Evolutionary conservation across 2,888 invertebrate genomes (phyloP).

Genomic region (Hedychridium roseum): DNA sequence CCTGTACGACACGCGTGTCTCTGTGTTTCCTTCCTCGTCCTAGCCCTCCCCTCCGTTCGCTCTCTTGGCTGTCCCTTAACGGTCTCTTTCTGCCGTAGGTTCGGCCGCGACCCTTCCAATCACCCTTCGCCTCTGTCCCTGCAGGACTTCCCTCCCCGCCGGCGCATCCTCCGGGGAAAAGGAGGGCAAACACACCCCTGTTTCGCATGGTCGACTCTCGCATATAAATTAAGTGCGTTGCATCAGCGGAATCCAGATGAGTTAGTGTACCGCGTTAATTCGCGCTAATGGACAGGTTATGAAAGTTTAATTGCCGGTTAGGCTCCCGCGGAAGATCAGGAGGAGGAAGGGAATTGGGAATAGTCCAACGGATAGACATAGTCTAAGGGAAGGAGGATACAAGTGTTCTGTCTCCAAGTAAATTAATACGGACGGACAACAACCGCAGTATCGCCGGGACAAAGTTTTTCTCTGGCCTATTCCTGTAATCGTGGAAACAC

Average conservation of each 20-base stretch:
- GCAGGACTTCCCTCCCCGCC: not conserved
- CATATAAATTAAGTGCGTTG: constrained; percentile 48
- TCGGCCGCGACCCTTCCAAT: not conserved
- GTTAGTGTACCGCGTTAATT: constrained; percentile 46
- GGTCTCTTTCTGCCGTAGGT: constrained; percentile 1
- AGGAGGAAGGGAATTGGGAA: not conserved
- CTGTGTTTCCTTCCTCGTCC: constrained; percentile 4
- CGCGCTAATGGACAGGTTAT: constrained; percentile 49
- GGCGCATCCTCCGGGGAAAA: constrained; percentile 31
- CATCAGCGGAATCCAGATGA: constrained; percentile 46
- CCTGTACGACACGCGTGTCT: constrained; percentile 10
- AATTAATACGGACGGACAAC: too few species aligned
- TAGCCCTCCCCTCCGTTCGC: not conserved
- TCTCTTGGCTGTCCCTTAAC: constrained; percentile 11
- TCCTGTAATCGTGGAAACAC: too few species aligned
- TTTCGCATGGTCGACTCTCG: constrained; percentile 23
- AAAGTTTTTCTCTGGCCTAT: too few species aligned
- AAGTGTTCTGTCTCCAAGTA: too few species aligned
- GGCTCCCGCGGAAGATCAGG: constrained; percentile 23
- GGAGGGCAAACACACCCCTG: constrained; percentile 30
- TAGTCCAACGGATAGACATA: too few species aligned
- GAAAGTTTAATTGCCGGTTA: constrained; percentile 51
- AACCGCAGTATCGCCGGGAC: too few species aligned
- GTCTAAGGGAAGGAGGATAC: too few species aligned
- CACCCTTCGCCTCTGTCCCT: constrained; percentile 10